phyloP scores from a whole-genome alignment of 2,113 vertebrate genomes.

The Heterotis niloticus region DNA sequence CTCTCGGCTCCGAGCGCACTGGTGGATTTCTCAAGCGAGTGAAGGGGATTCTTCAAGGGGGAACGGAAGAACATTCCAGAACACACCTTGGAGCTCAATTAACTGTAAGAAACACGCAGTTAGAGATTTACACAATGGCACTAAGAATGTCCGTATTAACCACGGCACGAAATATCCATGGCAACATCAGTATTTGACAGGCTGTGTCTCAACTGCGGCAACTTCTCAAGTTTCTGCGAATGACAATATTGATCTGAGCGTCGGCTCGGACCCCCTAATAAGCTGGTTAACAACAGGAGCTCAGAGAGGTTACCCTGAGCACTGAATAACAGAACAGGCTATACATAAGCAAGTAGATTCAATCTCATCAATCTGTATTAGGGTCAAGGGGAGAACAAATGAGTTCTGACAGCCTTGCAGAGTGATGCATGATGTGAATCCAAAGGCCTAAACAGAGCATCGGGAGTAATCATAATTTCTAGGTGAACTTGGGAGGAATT shows the following conservation, averaged over 20 bases:
- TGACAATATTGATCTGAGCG: conserved; percentile 8
- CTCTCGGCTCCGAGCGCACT: too few relatives aligned
- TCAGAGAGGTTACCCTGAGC: not conserved
- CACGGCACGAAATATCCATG: not conserved
- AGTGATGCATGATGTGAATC: not conserved
- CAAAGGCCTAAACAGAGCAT: not conserved
- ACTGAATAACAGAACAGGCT: not conserved
- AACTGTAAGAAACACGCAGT: not conserved
- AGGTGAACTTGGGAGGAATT: not conserved
- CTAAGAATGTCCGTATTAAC: not conserved
- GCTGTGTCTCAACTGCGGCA: not conserved
- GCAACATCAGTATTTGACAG: not conserved
- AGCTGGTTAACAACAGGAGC: not conserved
- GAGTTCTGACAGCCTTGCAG: not conserved
- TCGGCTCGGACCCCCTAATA: not conserved
- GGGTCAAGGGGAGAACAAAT: not conserved
- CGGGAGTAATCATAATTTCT: not conserved
- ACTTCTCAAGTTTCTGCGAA: not conserved
- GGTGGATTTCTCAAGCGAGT: not conserved
- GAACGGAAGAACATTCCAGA: not conserved
- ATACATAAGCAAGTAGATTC: not conserved
- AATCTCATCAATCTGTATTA: not conserved
- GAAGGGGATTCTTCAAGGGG: not conserved
- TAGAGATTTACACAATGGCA: not conserved
- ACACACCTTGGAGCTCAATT: not conserved